Evolutionary conservation across 2,888 invertebrate species (phyloP), one percentile per base, ranked within the genome.

Genomic region (Brenthis ino): DNA sequence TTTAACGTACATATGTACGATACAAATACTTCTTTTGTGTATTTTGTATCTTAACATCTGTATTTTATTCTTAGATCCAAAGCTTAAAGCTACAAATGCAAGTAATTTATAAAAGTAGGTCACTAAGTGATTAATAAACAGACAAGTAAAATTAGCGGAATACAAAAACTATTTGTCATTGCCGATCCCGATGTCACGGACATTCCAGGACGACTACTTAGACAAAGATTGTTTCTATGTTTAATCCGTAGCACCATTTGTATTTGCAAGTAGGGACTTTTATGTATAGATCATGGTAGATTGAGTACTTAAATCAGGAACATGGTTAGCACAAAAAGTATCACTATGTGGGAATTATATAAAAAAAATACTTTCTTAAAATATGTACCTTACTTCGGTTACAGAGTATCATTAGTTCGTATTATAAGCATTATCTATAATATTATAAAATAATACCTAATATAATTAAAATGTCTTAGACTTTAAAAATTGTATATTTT

Each of bases 41-140:
- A 8, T 43, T 43, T 11, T 11, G 37, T 43, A 28, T 43, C 2
- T 11, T 8, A 43, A 50, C 48, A 28, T 48, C 0, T 48, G 14
- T 20, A 24, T 48, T 60, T 50, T n/a, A 12, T 14, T n/a, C 11
- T 50, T 50, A 60, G 12, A 50, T 50, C n/a, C n/a, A n/a, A 14
- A 24, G 28, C 28, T 28, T 33, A 6, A 6, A 48, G 5, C 28
- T 47, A n/a, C 50, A 13, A 53, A 57, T 43, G 37, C 37, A 11
- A 43, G 51, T 57, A 64, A 50, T 57, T 37, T 53, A 56, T n/a
- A 20, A 14, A 64, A 57, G 56, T 56, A 63, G 64, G 64, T 48
- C 57, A 68, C 50, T 20, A 50, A 64, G 57, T 48, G 64, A 16
- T 64, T 68, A 57, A 57, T 28, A 57, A 64, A 68, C 13, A 28